Base-by-base conservation (phyloP, 2,113 vertebrate species). In the Thymallus thymallus region DNA sequence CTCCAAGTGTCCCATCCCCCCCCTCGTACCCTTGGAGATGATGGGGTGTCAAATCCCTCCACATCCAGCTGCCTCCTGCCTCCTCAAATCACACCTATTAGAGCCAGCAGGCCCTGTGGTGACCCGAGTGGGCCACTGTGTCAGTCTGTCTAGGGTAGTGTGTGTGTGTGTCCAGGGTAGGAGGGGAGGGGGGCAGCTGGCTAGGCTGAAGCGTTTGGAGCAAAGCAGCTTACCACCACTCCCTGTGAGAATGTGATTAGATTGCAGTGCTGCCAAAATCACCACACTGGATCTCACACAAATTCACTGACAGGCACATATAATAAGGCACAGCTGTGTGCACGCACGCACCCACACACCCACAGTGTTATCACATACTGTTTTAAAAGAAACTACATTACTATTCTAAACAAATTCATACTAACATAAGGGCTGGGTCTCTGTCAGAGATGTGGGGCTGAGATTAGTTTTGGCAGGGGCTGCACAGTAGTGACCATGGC, bases 21-120 rank as follows among this genome's bases (percentile, higher is more conserved):
- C 71, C 84, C 78, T 74, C 84, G 48, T 80, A 78, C 79, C 9
- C 77, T 82, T 75, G 61, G 77, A 68, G 77, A 82, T 85, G 89
- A 87, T 83, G 86, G 83, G 72, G 73, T 85, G 85, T 85, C 80
- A 79, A 76, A 81, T 56, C 63, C 29, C 84, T 72, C 72, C 61
- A 67, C 69, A 76, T 76, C 73, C 71, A 68, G 60, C 22, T n/a
- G 69, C 56, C 22, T 58, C 68, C 64, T 72, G 69, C 69, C 65
- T 69, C 67, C 72, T 51, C 71, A 45, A 76, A 74, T 86, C 85
- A 79, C 80, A 85, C 84, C 77, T 89, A 87, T 87, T 86, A 83
- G 69, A 85, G 77, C 68, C 41, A 26, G 72, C 10, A 79, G 77
- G 79, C 71, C 23, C 45, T 9, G 76, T 73, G 71, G 75, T 73